Conservation (phyloP, 1,140 invertebrate genomes). For the Pomacea maculata region DNA sequence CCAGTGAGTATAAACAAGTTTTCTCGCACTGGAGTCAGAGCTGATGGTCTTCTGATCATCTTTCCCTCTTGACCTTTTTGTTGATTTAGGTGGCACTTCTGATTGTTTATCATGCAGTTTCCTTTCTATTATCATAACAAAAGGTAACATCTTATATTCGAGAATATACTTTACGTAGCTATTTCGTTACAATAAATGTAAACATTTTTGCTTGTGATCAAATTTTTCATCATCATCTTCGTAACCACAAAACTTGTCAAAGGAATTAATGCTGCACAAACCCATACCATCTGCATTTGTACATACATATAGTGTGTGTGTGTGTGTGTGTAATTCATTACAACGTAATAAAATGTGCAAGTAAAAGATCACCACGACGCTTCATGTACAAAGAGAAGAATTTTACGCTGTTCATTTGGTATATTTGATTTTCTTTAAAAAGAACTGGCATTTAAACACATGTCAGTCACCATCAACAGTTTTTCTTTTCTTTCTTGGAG, state of each 20-base stretch:
- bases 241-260: not conserved
- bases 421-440: too few species aligned
- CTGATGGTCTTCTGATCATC: slow-evolving; percentile 2
- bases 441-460: too few species aligned
- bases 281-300: not conserved
- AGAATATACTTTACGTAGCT: not conserved
- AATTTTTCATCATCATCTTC: not conserved
- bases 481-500: slow-evolving; percentile 10
- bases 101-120: not conserved
- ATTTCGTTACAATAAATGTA: not conserved
- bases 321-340: not conserved
- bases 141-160: not conserved
- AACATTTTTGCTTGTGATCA: not conserved
- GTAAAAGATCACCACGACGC: too few species aligned
- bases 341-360: not conserved
- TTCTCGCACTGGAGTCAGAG: slow-evolving; percentile 6
- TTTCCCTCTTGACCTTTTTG: not conserved
- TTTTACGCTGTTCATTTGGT: not conserved
- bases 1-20: slow-evolving; percentile 48
- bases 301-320: not conserved
- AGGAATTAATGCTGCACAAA: not conserved
- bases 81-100: not conserved
- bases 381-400: too few species aligned
- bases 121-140: not conserved
- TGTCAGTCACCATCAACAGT: not conserved